A percentile compares a stretch with the other conserved stretches of the same genome.
These are phyloP conservation scores for Steinernema khuongi DNA, from an alignment of 1,140 invertebrate genomes.

Conservation along the genomic window DNA sequence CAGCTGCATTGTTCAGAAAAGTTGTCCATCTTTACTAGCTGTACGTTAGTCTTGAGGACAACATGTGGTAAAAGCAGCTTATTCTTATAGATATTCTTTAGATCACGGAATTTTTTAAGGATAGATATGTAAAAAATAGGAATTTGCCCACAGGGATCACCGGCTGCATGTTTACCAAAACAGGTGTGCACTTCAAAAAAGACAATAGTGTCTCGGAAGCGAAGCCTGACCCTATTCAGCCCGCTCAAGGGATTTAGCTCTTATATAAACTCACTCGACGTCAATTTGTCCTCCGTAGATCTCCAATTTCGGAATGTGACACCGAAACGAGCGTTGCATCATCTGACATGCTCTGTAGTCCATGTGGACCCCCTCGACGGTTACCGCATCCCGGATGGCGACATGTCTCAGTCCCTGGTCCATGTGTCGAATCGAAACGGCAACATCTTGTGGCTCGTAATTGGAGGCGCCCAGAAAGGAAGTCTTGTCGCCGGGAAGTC, in stretches of 20 bases:
- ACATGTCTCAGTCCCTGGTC: slow-evolving; percentile 8
- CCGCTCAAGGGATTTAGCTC: no score
- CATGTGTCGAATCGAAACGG: not conserved
- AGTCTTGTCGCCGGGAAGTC: not conserved
- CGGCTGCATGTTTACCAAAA: no score
- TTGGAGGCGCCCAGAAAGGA: slow-evolving; percentile 1
- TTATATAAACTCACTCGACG: not conserved
- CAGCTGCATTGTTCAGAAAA: not conserved
- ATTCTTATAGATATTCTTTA: no score
- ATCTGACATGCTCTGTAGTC: not conserved
- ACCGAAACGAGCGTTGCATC: not conserved
- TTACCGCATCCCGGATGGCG: not conserved
- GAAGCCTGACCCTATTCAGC: no score
- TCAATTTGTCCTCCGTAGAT: not conserved
- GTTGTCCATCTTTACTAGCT: no score
- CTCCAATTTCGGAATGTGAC: not conserved
- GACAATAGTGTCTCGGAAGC: no score
- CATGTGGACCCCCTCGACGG: not conserved
- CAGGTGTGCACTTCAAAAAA: not conserved
- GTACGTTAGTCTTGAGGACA: no score
- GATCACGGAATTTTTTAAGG: no score
- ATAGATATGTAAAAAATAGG: no score
- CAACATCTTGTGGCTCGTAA: slow-evolving; percentile 4
- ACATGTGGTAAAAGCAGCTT: no score
- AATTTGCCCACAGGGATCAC: no score